Percentiles rank a stretch among this genome's conserved stretches.
Conservation (phyloP, 2,113 vertebrate species). For the Hoplias malabaricus region DNA sequence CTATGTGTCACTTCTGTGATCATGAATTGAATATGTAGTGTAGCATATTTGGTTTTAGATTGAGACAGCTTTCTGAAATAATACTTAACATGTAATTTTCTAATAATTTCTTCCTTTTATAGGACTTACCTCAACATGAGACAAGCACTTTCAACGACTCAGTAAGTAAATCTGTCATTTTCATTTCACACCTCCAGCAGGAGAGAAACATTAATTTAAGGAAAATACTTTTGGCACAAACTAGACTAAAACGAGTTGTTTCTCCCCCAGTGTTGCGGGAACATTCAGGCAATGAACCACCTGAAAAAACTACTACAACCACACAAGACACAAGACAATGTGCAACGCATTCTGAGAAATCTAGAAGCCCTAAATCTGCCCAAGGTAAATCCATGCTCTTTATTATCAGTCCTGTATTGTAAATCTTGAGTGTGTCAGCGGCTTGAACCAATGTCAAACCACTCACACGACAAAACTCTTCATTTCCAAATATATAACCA, state of each 20-base stretch:
- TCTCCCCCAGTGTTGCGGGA: slow-evolving; percentile 1
- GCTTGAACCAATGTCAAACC: neutral
- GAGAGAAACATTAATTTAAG: neutral
- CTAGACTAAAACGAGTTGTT: neutral
- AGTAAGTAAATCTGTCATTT: too few species aligned
- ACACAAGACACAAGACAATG: rapidly evolving
- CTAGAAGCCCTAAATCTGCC: rapidly evolving
- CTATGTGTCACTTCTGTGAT: neutral
- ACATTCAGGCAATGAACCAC: neutral
- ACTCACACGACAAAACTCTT: too few species aligned
- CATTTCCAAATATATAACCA: neutral
- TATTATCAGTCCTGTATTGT: too few species aligned
- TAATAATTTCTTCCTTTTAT: neutral
- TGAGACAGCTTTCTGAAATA: too few species aligned
- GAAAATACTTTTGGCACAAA: neutral
- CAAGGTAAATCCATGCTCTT: neutral
- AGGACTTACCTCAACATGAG: too few species aligned
- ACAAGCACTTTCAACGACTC: too few species aligned
- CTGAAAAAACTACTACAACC: neutral
- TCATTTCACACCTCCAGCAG: too few species aligned
- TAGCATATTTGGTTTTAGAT: too few species aligned
- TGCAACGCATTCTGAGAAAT: neutral
- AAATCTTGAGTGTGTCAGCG: neutral
- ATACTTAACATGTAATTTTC: too few species aligned
- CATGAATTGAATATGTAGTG: too few species aligned